A percentile compares a stretch with the other conserved stretches of the same genome.
Evolutionary conservation across 1,140 invertebrate genomes (phyloP).

Genomic region (Drusus annulatus): DNA sequence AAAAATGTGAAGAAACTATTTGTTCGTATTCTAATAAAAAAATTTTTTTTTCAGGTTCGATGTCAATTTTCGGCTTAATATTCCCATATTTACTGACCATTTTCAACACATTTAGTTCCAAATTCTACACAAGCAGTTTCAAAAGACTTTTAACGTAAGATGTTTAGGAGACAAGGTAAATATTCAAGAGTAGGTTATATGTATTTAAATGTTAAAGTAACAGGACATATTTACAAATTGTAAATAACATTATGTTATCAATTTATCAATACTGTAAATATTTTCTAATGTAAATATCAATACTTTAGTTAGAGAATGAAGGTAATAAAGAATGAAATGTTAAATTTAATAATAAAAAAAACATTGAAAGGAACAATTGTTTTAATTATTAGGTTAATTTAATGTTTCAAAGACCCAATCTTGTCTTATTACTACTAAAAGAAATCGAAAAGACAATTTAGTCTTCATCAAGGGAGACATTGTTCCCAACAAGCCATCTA

Average conservation of each 20-base stretch:
- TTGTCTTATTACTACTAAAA: too few species aligned
- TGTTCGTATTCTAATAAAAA: too few species aligned
- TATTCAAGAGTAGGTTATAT: too few species aligned
- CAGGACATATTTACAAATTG: background rate
- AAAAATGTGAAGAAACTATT: too few species aligned
- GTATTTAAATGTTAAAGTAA: too few species aligned
- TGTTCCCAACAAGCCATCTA: too few species aligned
- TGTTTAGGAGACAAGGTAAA: too few species aligned
- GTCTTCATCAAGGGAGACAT: too few species aligned
- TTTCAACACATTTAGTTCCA: constrained; percentile 15
- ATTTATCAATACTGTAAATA: constrained; percentile 21
- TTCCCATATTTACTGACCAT: constrained; percentile 20
- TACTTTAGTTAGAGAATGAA: constrained; percentile 15
- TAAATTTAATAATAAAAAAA: constrained; percentile 36
- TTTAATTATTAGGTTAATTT: too few species aligned
- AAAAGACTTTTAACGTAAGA: constrained; percentile 32
- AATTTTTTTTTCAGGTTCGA: constrained; percentile 19
- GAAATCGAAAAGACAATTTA: too few species aligned
- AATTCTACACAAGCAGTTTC: constrained; percentile 14
- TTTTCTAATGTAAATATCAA: constrained; percentile 12
- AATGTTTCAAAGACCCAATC: too few species aligned
- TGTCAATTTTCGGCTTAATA: constrained; percentile 33
- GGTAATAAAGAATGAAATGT: constrained; percentile 18
- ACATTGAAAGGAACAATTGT: background rate
- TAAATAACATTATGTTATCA: constrained; percentile 7